A percentile compares a stretch with the other conserved stretches of the same genome.
These are phyloP conservation scores for Phyllotis vaccarum DNA, from an alignment of 2,797 vertebrate species.

Conservation along the genomic window DNA sequence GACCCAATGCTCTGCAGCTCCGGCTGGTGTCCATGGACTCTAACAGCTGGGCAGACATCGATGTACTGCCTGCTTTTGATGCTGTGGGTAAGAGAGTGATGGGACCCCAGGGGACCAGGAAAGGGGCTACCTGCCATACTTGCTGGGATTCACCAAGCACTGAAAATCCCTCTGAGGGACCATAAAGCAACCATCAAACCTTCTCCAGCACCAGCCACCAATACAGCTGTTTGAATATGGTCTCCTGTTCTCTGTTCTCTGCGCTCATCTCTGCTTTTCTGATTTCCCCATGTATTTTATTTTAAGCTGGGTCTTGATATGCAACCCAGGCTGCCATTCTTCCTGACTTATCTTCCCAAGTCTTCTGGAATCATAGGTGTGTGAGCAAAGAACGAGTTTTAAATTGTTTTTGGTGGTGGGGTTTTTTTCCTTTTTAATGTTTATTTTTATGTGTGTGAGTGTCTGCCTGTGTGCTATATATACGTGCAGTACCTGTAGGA, in stretches of 20 bases:
- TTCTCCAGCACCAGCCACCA: neutral
- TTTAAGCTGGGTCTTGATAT: neutral
- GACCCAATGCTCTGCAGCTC: neutral
- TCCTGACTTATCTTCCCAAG: neutral
- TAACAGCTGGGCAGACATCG: neutral
- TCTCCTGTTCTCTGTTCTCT: neutral
- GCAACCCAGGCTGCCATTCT: neutral
- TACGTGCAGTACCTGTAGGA: neutral
- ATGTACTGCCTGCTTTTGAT: constrained; percentile 62
- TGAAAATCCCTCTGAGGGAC: neutral
- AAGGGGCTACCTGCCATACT: neutral
- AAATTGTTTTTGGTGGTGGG: no score
- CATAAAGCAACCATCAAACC: neutral
- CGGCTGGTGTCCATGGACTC: neutral
- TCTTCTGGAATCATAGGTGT: neutral
- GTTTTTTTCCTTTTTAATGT: neutral
- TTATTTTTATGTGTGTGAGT: neutral
- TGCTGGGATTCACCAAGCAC: neutral
- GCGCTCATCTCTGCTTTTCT: neutral
- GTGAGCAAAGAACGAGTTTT: neutral
- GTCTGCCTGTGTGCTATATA: neutral
- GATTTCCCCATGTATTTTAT: neutral
- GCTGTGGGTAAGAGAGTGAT: constrained; percentile 62
- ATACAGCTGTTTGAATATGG: neutral
- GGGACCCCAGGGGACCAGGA: neutral